Evolutionary conservation across 2,797 vertebrate genomes (phyloP), one percentile per base, ranked within the genome.

Genomic region (Triplophysa bombifrons): DNA sequence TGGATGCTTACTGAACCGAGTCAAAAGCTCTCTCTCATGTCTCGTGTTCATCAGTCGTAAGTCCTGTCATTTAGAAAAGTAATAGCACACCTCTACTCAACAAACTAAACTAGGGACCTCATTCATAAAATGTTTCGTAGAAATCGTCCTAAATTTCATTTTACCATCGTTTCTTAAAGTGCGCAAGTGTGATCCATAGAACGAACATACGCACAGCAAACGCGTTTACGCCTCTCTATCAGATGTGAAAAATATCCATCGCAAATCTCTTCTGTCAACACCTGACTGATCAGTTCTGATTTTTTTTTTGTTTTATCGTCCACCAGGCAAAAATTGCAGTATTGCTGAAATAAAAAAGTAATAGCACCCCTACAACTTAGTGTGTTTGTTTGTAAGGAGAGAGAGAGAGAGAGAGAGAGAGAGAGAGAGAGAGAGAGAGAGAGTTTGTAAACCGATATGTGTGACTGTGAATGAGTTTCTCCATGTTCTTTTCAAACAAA

Each of bases 401-500:
- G 60, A 63, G 27, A n/a, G n/a, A n/a, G n/a, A n/a, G n/a, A n/a
- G n/a, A n/a, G n/a, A n/a, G n/a, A n/a, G n/a, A 34, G 27, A 34
- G 27, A 63, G 27, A 34, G 27, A 34, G 60, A 63, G 27, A 34
- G 27, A 34, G 60, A 63, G 27, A 30, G 30, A 64, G 61, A 38
- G 34, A 46, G 11, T 25, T 44, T 53, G 44, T 25, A 78, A 78
- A 70, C 41, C n/a, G 25, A 51, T 63, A 48, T 11, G 50, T n/a
- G 25, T 19, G 17, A 12, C 76, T n/a, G 61, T n/a, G 61, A 14
- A 7, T 70, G 25, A 41, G 76, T 61, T 78, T 61, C 58, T 71
- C 44, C 58, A 48, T n/a, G 56, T 19, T 63, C 67, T 71, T 67
- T 71, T 63, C 16, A 16, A 53, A 70, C 55, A 70, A 78, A 61